These are phyloP conservation scores for Colostygia pectinataria DNA, from an alignment of 2,888 invertebrate species.

Conservation along the genomic window DNA sequence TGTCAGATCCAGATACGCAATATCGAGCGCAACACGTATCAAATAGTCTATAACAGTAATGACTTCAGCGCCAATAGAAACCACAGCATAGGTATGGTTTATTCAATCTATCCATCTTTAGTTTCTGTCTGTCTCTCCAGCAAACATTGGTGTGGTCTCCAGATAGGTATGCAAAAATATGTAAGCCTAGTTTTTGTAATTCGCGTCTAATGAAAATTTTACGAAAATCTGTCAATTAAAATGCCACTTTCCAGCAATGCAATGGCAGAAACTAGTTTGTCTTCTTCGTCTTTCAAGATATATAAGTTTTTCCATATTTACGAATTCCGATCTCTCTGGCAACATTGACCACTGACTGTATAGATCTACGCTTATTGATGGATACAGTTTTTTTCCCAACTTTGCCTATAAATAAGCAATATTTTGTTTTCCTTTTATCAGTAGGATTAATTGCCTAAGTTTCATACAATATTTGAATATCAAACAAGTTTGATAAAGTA, in stretches of 20 bases:
- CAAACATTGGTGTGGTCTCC: no score
- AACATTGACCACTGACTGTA: conserved; percentile 30
- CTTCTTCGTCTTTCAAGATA: neutral
- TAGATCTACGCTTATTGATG: conserved; percentile 37
- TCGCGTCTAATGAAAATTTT: no score
- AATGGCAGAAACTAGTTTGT: no score
- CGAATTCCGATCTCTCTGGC: neutral
- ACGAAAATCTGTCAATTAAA: no score
- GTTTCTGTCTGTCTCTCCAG: no score
- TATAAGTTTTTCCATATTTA: neutral
- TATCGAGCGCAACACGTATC: conserved; percentile 39
- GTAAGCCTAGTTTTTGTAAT: no score
- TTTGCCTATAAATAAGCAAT: conserved; percentile 34
- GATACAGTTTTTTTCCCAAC: conserved; percentile 43
- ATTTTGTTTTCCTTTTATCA: conserved; percentile 32
- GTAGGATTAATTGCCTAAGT: conserved; percentile 26
- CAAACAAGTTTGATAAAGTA: conserved; percentile 27
- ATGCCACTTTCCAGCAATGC: no score
- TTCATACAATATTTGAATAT: conserved; percentile 24
- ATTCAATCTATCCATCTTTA: no score
- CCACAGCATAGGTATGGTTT: conserved; percentile 32
- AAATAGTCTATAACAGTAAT: conserved; percentile 35
- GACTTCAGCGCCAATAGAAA: conserved; percentile 35
- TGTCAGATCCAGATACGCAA: conserved; percentile 19
- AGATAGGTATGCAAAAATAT: no score